These are phyloP conservation scores for Synergus gifuensis DNA, from an alignment of 2,888 invertebrate genomes.

Conservation along the genomic window DNA sequence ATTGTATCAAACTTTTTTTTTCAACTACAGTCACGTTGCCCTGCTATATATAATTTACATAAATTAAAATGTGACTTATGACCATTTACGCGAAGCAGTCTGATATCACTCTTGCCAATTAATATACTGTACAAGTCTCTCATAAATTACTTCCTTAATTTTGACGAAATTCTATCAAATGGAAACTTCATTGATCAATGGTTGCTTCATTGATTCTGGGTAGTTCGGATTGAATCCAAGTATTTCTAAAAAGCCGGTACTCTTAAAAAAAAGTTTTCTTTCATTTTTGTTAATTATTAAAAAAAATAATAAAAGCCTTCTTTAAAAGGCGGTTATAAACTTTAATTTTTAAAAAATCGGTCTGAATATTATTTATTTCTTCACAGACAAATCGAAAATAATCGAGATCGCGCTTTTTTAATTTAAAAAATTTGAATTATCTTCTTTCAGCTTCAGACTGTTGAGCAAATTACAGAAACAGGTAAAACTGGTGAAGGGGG, in stretches of 20 bases:
- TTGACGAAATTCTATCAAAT: not conserved
- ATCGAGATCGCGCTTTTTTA: not conserved
- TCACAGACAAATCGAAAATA: no score
- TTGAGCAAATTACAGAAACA: conserved; percentile 54
- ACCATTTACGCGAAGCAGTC: not conserved
- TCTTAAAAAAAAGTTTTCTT: no score
- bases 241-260: no score
- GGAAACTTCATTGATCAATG: no score
- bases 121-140: not conserved
- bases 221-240: no score
- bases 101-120: not conserved
- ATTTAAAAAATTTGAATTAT: not conserved
- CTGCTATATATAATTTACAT: conserved; percentile 49
- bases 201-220: no score
- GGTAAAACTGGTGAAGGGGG: conserved; percentile 66
- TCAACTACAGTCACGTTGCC: conserved; percentile 40
- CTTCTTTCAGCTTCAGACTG: conserved; percentile 48
- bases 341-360: no score
- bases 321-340: no score
- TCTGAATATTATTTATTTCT: no score
- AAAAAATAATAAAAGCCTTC: no score
- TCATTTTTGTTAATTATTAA: no score
- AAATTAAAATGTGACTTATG: conserved; percentile 44
- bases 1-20: conserved; percentile 41
- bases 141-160: no score